Evolutionary conservation across 2,888 invertebrate species (phyloP).

Genomic region (Alloscopus bannaensis): DNA sequence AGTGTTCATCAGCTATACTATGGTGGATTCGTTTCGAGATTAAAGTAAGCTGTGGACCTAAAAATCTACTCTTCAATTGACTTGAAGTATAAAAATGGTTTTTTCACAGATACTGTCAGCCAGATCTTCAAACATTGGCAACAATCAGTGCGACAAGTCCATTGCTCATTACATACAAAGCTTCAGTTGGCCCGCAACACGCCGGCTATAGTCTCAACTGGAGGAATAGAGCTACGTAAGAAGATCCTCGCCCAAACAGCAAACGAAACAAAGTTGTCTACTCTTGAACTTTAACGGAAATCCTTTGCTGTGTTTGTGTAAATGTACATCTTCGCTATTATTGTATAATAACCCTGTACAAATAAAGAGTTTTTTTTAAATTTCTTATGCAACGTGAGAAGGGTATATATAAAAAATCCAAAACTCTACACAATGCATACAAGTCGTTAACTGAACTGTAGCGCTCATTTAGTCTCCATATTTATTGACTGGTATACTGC

Average conservation of each 20-base stretch:
- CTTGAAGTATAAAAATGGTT: background rate
- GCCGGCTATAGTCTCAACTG: constrained; percentile 54
- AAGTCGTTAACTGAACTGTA: no score
- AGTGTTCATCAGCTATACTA: constrained; percentile 59
- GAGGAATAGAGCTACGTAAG: constrained; percentile 12
- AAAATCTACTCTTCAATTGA: background rate
- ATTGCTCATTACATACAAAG: constrained; percentile 46
- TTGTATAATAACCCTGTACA: constrained; percentile 36
- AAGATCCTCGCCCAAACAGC: background rate
- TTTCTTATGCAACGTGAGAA: background rate
- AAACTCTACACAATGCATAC: no score
- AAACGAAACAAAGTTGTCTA: no score
- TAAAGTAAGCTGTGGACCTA: constrained; percentile 30
- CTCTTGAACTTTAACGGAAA: background rate
- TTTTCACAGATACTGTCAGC: constrained; percentile 52
- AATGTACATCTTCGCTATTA: background rate
- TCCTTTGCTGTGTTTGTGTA: background rate
- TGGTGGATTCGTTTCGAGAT: constrained; percentile 44
- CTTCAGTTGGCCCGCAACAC: constrained; percentile 36
- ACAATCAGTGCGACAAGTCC: constrained; percentile 58
- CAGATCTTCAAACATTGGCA: constrained; percentile 38
- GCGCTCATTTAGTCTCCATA: no score
- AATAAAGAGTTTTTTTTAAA: constrained; percentile 4
- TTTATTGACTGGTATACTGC: no score
- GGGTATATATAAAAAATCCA: background rate